Evolutionary conservation across 2,888 invertebrate genomes (phyloP).

Genomic region (Chrysolina oricalcia): DNA sequence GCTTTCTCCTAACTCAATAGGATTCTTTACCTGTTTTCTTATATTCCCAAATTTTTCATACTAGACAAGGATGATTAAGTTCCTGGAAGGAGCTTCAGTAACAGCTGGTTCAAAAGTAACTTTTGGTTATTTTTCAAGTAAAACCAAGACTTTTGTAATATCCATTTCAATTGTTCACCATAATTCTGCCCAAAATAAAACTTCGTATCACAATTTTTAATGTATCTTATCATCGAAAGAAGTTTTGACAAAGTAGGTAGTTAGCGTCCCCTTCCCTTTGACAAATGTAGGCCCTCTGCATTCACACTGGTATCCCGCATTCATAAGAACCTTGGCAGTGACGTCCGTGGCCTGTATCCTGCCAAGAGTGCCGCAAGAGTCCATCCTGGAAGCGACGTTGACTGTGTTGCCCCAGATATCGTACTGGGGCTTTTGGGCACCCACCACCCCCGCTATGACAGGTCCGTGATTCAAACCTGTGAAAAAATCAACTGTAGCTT

Average conservation of each 20-base stretch:
- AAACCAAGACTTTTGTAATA: no score
- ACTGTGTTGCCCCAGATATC: conserved; percentile 99
- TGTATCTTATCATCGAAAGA: conserved; percentile 77
- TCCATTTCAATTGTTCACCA: no score
- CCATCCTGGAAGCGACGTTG: conserved; percentile 97
- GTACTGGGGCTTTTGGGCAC: conserved; percentile 98
- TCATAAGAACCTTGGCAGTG: conserved; percentile 87
- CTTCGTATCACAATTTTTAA: conserved; percentile 29
- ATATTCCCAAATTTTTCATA: no score
- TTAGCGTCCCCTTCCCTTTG: conserved; percentile 94
- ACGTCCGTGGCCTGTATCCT: conserved; percentile 89
- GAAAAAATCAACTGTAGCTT: background rate
- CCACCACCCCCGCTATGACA: conserved; percentile 97
- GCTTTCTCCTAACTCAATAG: no score
- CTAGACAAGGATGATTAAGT: no score
- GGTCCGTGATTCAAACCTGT: conserved; percentile 90
- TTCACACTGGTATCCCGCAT: conserved; percentile 89
- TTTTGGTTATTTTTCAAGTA: no score
- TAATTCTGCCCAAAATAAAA: background rate
- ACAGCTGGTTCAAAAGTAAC: no score
- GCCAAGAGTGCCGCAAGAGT: conserved; percentile 94
- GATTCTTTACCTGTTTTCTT: no score
- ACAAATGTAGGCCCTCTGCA: conserved; percentile 94
- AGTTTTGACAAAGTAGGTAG: conserved; percentile 93
- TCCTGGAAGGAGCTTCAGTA: no score